phyloP scores from a whole-genome alignment of 2,888 invertebrate genomes.

The Nebria brevicollis region DNA sequence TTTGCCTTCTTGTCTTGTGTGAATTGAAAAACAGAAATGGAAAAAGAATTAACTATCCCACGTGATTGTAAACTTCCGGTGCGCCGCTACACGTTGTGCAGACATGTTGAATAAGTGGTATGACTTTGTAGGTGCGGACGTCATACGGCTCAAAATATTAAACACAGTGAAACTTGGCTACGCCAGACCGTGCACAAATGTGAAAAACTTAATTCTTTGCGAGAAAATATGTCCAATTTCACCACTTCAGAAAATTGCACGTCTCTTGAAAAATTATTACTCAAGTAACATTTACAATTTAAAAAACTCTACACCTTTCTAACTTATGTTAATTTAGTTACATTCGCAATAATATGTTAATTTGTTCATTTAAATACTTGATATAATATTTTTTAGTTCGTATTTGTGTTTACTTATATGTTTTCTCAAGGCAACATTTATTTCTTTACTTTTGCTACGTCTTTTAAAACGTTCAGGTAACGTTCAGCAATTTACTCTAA shows the following conservation, averaged over 20 bases:
- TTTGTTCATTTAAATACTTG: not conserved
- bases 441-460: not conserved
- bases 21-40: conserved; percentile 23
- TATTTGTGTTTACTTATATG: not conserved
- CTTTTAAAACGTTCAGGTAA: not conserved
- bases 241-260: not conserved
- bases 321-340: conserved; percentile 32
- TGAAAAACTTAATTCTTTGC: conserved; percentile 2
- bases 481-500: not conserved
- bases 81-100: not conserved
- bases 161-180: not conserved
- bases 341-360: not conserved
- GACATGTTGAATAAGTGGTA: not conserved
- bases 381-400: not conserved
- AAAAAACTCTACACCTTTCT: conserved; percentile 27
- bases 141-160: not conserved
- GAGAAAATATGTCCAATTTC: conserved; percentile 15
- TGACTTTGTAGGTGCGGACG: not conserved
- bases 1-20: conserved; percentile 13
- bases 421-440: not conserved
- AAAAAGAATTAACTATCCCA: conserved; percentile 43
- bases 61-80: conserved; percentile 39
- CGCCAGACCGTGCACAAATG: not conserved
- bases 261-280: not conserved
- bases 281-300: not conserved